phyloP scores from a whole-genome alignment of 92 coral and sea anemone genomes.

The Zoanthus gigantus region DNA sequence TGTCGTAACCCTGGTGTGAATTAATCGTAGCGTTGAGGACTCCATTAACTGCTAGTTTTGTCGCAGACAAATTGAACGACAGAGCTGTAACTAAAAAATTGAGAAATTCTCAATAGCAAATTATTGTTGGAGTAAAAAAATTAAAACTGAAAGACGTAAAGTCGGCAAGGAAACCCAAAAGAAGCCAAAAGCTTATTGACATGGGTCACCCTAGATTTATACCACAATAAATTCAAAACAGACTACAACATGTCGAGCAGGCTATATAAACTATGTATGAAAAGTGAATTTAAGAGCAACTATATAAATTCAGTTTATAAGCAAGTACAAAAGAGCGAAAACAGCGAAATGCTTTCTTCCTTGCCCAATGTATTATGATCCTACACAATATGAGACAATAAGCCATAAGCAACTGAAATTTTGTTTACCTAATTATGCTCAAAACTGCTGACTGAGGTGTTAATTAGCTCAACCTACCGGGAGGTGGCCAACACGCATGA shows the following conservation, averaged over 20 bases:
- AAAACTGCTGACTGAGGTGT: background rate
- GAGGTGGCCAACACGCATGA: constrained; percentile 24
- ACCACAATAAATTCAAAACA: no score
- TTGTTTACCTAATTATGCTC: background rate
- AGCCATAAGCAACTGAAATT: no score
- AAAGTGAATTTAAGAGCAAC: no score
- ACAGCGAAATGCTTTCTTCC: no score
- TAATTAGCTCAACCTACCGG: background rate
- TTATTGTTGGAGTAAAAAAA: background rate
- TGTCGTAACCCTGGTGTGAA: background rate
- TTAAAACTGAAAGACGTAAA: background rate
- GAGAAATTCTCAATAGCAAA: background rate
- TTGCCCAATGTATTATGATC: background rate
- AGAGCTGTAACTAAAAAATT: constrained; percentile 6
- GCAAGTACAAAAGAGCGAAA: no score
- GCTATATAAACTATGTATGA: no score
- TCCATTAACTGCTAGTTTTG: background rate
- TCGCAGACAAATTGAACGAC: constrained; percentile 16
- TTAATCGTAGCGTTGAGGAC: constrained; percentile 16
- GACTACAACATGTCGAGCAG: no score
- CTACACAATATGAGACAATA: no score
- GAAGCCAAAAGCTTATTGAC: no score
- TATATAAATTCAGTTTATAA: no score
- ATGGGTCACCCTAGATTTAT: no score
- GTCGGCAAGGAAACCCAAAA: no score